Evolutionary conservation across 1,140 invertebrate genomes (phyloP), one percentile per base, ranked within the genome.

Genomic region (Planococcus citri): DNA sequence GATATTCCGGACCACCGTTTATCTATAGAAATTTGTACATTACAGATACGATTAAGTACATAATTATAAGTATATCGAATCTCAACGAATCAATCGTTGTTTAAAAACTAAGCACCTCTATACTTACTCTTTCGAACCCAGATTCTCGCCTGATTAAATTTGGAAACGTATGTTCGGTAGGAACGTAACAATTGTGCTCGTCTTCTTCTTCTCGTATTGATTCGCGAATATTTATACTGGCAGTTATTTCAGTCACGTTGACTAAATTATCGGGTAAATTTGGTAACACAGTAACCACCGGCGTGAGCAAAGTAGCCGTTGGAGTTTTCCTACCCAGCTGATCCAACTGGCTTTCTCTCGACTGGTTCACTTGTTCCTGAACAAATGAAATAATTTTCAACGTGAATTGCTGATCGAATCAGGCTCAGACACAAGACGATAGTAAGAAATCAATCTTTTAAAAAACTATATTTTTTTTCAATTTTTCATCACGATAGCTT

Each of bases 351-450:
- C 86, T 85, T 75, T 90, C 88, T 70, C 88, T 85, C 1, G 89
- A 91, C 74, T 89, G 86, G 1, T 87, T 82, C 73, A 91, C 86
- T 76, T 90, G 87, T 74, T 90, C 89, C 89, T 92, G n/a, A n/a
- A n/a, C n/a, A n/a, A n/a, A n/a, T n/a, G 79, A n/a, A n/a, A n/a
- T n/a, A n/a, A n/a, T n/a, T n/a, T n/a, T n/a, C n/a, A n/a, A 6
- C 79, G 27, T 24, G 25, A n/a, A 60, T 60, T 60, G n/a, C 4
- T 60, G 24, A 6, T 60, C n/a, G 4, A 60, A 6, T 60, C 17
- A n/a, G n/a, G n/a, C n/a, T n/a, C n/a, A n/a, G n/a, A n/a, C n/a
- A n/a, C n/a, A n/a, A n/a, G n/a, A n/a, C n/a, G n/a, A n/a, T n/a
- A n/a, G n/a, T n/a, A n/a, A n/a, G n/a, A 61, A 1, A 24, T 24